These are phyloP conservation scores for Dipodomys ordii DNA, from an alignment of 2,113 vertebrate genomes.

Conservation along the genomic window DNA sequence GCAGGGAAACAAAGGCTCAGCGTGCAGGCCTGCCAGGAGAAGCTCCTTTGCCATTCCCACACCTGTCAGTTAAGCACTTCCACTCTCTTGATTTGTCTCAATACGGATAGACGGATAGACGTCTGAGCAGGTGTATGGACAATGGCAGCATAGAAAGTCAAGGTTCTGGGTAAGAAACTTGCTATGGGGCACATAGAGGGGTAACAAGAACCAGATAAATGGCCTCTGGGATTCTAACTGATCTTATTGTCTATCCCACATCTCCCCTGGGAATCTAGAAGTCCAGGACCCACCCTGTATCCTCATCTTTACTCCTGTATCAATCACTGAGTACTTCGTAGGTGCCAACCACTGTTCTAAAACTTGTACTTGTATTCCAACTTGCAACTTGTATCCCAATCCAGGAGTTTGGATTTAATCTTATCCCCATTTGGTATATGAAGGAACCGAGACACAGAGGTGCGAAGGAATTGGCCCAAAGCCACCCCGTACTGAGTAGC, in stretches of 20 bases:
- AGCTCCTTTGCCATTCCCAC: neutral
- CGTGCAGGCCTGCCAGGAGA: neutral
- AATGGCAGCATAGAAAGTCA: neutral
- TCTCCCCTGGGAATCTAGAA: neutral
- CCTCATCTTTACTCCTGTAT: neutral
- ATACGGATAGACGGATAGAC: neutral
- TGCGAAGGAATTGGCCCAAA: neutral
- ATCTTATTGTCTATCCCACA: neutral
- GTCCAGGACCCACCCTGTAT: neutral
- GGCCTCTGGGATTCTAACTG: neutral
- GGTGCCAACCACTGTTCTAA: neutral
- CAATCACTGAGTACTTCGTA: neutral
- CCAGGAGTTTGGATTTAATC: neutral
- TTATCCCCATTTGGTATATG: neutral
- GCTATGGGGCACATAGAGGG: neutral
- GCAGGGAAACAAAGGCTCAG: constrained; percentile 35
- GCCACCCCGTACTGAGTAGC: neutral
- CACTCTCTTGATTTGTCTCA: neutral
- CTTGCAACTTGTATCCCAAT: neutral
- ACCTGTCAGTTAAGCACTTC: neutral
- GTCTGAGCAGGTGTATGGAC: neutral
- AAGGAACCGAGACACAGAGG: neutral
- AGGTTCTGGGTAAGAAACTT: constrained; percentile 3
- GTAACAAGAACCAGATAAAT: neutral
- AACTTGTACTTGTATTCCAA: neutral